Evolutionary conservation across 2,888 invertebrate genomes (phyloP).

Genomic region (Drosophila melanosoma): DNA sequence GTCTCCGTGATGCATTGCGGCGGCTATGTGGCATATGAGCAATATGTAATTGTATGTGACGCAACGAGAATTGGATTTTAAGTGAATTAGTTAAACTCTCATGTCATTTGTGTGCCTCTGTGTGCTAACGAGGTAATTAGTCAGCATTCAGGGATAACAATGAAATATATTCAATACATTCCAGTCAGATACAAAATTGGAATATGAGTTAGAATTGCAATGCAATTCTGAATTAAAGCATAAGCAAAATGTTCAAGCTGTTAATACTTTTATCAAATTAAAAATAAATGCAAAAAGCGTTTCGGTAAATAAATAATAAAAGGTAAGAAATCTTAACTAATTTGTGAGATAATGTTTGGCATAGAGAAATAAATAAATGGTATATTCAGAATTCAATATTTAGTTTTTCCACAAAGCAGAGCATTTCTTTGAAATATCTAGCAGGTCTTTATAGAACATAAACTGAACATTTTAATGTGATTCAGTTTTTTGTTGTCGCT

Average conservation of each 20-base stretch:
- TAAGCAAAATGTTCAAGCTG: not conserved
- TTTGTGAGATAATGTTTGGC: not conserved
- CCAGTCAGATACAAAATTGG: not conserved
- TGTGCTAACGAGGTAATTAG: not conserved
- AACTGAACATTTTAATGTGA: constrained; percentile 30
- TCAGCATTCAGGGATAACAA: not conserved
- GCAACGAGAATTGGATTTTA: constrained; percentile 20
- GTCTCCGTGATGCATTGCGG: constrained; percentile 39
- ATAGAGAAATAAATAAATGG: not conserved
- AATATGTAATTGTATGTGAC: constrained; percentile 50
- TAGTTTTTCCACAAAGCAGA: not conserved
- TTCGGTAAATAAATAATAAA: not conserved
- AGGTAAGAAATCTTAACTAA: not conserved
- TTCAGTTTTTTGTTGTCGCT: constrained; percentile 10
- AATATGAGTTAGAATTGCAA: not conserved
- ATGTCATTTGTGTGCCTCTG: not conserved
- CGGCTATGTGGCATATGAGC: constrained; percentile 58
- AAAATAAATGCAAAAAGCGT: not conserved
- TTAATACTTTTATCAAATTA: not conserved
- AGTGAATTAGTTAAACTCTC: constrained; percentile 30
- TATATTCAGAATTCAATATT: not conserved
- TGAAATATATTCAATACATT: not conserved
- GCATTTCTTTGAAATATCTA: constrained; percentile 15
- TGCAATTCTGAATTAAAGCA: not conserved
- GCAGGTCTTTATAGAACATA: constrained; percentile 25